Conservation (phyloP, 2,888 invertebrate genomes). For the Cremastinae sp. region DNA sequence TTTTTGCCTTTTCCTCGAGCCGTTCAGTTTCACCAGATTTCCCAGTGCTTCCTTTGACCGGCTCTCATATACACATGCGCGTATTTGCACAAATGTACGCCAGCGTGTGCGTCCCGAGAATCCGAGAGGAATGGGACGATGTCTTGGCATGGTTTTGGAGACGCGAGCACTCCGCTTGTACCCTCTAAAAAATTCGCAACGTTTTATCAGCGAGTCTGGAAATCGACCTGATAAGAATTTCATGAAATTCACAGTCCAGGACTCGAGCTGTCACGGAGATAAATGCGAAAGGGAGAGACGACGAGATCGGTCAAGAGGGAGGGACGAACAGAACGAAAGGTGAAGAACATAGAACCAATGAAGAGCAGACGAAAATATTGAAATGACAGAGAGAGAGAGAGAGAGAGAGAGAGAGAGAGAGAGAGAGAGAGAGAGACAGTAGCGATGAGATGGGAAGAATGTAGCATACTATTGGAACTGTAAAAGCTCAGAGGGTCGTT, state of each 20-base stretch:
- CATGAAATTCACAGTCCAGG: neutral
- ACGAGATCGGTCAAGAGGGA: no score
- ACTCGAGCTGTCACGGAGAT: no score
- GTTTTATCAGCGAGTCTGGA: neutral
- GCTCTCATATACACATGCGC: slow-evolving; percentile 19
- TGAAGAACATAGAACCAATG: slow-evolving; percentile 24
- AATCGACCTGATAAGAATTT: neutral
- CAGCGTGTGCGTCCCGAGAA: no score
- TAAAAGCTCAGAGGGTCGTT: no score
- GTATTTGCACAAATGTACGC: neutral
- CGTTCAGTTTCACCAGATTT: slow-evolving; percentile 61
- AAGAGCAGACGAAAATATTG: neutral
- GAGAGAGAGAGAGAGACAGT: neutral
- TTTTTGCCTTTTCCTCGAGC: slow-evolving; percentile 34
- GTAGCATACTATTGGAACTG: slow-evolving; percentile 68
- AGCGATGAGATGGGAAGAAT: slow-evolving; percentile 16
- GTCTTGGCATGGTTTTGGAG: no score
- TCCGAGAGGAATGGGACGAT: no score
- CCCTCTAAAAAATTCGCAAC: neutral
- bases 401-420: neutral
- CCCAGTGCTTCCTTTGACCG: slow-evolving; percentile 54
- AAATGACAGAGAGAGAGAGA: neutral
- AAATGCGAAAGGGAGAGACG: no score
- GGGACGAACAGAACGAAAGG: slow-evolving; percentile 23
- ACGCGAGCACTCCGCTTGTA: no score